Evolutionary conservation across 2,113 vertebrate species (phyloP), one percentile per base, ranked within the genome.

Genomic region (Cyanoderma ruficeps): DNA sequence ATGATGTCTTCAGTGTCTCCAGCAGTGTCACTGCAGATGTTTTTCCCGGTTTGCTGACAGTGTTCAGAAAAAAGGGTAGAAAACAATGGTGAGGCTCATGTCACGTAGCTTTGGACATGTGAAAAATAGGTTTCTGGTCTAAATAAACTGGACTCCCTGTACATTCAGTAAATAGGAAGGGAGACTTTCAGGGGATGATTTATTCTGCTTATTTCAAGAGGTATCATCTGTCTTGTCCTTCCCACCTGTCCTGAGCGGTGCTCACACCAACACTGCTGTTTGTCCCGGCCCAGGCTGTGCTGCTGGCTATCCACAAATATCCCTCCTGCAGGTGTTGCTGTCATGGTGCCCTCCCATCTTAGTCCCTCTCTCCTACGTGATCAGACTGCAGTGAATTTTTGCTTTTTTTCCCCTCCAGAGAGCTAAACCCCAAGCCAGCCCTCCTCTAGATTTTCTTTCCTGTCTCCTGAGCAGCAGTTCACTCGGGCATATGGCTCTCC

Each of bases 81-180:
- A 89, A 86, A 60, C 88, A 86, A 86, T 81, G 39, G 39, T 39
- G 50, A 80, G 42, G 57, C 11, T 93, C 75, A n/a, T 69, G 68
- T 86, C 64, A 47, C 1, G 2, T 83, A 81, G 15, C 71, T 92
- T 63, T 28, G 87, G 93, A 81, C 50, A n/a, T 7, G 41, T 59
- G 83, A 95, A 59, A 78, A 94, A 93, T 86, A 67, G 82, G 92
- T 86, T 88, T 94, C 79, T 95, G 55, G 16, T 90, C 68, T 83
- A 81, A 92, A 93, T 90, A 83, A 94, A 55, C 42, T 19, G 12
- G 68, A 67, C 27, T 95, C 2, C 60, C 35, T 65, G 55, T 47
- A 6, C 63, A 23, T 6, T 76, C 83, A 89, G 30, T 59, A 57
- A 68, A 74, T 59, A 77, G 50, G 61, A 90, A 46, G 18, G 30